Base-by-base conservation (phyloP, 2,888 invertebrate species). In the Diarsia rubi region DNA sequence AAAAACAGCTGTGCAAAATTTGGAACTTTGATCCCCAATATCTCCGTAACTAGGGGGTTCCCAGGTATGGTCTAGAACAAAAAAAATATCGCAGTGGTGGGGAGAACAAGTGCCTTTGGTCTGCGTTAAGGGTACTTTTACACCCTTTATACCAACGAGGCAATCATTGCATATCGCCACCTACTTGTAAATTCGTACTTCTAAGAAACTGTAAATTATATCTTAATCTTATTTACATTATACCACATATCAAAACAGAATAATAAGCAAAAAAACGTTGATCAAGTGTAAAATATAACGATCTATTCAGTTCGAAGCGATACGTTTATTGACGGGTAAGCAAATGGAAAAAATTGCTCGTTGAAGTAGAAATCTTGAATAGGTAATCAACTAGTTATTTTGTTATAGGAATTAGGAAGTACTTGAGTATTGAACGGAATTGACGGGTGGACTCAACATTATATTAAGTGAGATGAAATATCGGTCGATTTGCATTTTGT, bases 251-350 rank as follows among this genome's bases (percentile, higher is more conserved):
- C 21, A 52, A 65, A 63, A 64, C 9, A 57, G 65, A 63, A 60
- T 12, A 57, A 57, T 12, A 31, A 60, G 31, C 78, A 81, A 78
- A 82, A 77, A 59, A 78, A 71, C 31, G 37, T 44, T 27, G n/a
- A 14, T 77, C 69, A 69, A 83, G 77, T 66, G 72, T 69, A 83
- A 81, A 77, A 75, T 73, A 77, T 74, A 60, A 77, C 73, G 68
- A 70, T 80, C 64, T 59, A 69, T 45, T 83, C 57, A 69, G 44
- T 67, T 19, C 27, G 47, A 75, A 69, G 69, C 69, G 75, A 74
- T 78, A 84, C 65, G 42, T 69, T 86, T 84, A 78, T 78, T 81
- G 85, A 84, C 78, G 59, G 73, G 44, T 60, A 68, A 67, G 72
- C 69, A 75, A 73, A 77, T 75, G 70, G 74, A 78, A 77, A 77